Conservation (phyloP, 2,888 invertebrate genomes). For the Sminthurides aquaticus region DNA sequence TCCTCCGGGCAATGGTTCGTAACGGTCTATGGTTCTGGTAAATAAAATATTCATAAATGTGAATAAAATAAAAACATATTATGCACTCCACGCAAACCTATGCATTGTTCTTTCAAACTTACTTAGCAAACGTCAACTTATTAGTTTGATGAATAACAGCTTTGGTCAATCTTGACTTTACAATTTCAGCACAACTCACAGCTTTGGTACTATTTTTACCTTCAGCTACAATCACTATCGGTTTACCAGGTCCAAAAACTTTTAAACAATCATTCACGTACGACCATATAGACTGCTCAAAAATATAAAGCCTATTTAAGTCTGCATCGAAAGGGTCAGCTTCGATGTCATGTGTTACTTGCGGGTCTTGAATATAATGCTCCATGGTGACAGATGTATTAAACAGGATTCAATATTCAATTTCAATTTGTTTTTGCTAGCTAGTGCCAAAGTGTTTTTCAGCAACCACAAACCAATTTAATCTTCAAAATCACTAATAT, state of each 20-base stretch:
- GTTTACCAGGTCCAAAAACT: constrained; percentile 1
- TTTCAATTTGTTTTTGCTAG: not conserved
- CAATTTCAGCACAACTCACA: constrained; percentile 16
- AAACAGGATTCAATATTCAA: not conserved
- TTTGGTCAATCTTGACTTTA: constrained; percentile 16
- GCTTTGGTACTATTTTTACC: constrained; percentile 14
- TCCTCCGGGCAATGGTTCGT: constrained; percentile 13
- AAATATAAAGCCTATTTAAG: not conserved
- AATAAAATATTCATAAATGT: not conserved
- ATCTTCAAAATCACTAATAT: too few relatives aligned
- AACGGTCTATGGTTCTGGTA: constrained; percentile 15
- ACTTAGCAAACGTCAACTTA: constrained; percentile 10
- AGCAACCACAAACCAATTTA: too few relatives aligned
- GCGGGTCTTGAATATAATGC: constrained; percentile 11
- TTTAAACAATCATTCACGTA: not conserved
- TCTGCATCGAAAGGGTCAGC: constrained; percentile 6
- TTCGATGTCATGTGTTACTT: constrained; percentile 11
- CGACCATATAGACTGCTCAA: not conserved
- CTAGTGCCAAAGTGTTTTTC: too few relatives aligned
- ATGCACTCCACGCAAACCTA: too few relatives aligned
- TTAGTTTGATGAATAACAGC: constrained; percentile 14
- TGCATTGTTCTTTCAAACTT: not conserved
- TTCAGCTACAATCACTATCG: constrained; percentile 13
- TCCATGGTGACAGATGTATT: constrained; percentile 19
- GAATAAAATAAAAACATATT: not conserved